Base-by-base conservation (phyloP, 2,113 vertebrate genomes). In the Erinaceus europaeus region DNA sequence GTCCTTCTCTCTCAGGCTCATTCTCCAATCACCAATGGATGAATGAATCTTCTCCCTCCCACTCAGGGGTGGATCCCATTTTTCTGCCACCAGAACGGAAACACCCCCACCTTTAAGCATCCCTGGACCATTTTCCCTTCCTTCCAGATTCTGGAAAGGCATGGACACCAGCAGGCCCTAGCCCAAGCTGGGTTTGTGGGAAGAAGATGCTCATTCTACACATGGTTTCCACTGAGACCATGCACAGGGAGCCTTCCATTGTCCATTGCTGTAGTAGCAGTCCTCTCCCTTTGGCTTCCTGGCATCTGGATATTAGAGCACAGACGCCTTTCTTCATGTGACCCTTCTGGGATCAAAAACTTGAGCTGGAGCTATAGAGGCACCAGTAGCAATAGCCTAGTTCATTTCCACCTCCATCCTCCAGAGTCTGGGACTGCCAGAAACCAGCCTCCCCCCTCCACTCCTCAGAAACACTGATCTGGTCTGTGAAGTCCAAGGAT, bases 401-500 rank as follows among this genome's bases (percentile, higher is more conserved):
- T 87, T 71, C 61, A 68, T 87, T 77, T 42, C 74, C 44, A 44
- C 20, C 18, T 32, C 21, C n/a, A 6, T 59, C 79, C 69, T 88
- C 59, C 72, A 44, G 46, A 86, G 62, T 5, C 50, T 72, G 15
- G 34, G 42, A 68, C 69, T 81, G 57, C 65, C 76, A 89, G 74
- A 74, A 34, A 65, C 38, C 34, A 38, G 20, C 1, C 27, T 3
- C 27, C 34, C 42, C 64, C 25, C n/a, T 27, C 4, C 27, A 12
- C 25, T 10, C 11, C n/a, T 57, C 53, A 53, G 48, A 40, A 73
- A 48, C 48, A 57, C 46, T 59, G 77, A 82, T 75, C n/a, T 71
- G 89, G 59, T 64, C 90, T 74, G 59, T 78, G 86, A 87, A 84
- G 89, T 79, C 53, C 5, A 36, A 81, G 57, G 77, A 90, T n/a